Evolutionary conservation across 2,888 invertebrate species (phyloP), one percentile per base, ranked within the genome.

Genomic region (Axea sp.): DNA sequence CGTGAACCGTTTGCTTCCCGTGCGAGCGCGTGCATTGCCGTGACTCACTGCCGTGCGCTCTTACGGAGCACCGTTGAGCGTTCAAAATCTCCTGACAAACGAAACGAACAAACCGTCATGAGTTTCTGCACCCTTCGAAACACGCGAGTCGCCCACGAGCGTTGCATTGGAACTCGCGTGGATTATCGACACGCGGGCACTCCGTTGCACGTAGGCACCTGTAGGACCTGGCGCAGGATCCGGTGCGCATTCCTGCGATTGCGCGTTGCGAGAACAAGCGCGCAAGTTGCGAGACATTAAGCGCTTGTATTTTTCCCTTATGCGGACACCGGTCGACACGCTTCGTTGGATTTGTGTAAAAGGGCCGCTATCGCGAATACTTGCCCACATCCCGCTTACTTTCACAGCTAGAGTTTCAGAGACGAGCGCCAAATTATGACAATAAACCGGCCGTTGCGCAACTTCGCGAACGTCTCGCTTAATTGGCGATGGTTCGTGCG

Each of bases 371-470:
- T n/a, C n/a, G n/a, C n/a, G 31, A 14, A 1, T 39, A 28, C 17
- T 8, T 39, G 35, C 30, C 59, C 59, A 45, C 45, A 22, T 33
- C 33, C 12, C 9, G 30, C 3, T 6, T 26, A 62, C 60, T 62
- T 62, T 62, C 60, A 62, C 60, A 39, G 49, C 7, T 30, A 35
- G 37, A 12, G 5, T 45, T 26, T 14, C 60, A 47, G 17, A 39
- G 49, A 49, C 28, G 47, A 49, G 30, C 60, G 17, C 60, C 47
- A 9, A 60, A 60, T 47, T 47, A 47, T 60, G 37, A 60, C 47
- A 47, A 60, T 47, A 60, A 35, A 7, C 28, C 19, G 12, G 31
- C 6, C 2, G 8, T 60, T 60, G 37, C 28, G 47, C 7, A 3
- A 5, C 7, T 24, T 24, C 7, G 5, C 24, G 24, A n/a, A n/a